Evolutionary conservation across 2,797 vertebrate species (phyloP).

Genomic region (Gymnopithys bicolor): DNA sequence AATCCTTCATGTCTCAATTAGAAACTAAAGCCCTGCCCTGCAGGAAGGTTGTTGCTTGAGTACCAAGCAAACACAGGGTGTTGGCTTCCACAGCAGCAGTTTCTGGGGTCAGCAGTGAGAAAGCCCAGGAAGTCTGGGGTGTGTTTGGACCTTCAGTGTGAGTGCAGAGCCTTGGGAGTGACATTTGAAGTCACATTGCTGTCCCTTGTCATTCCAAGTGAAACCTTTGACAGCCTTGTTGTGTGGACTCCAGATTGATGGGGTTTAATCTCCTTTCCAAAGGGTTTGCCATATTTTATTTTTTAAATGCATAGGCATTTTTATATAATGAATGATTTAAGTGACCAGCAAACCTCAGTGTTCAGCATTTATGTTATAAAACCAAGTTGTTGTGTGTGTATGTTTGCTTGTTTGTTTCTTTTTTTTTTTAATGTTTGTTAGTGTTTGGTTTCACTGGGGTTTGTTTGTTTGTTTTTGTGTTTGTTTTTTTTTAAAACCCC

Average conservation of each 20-base stretch:
- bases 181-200: neutral
- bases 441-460: neutral
- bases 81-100: neutral
- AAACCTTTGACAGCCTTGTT: neutral
- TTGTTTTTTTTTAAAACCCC: neutral
- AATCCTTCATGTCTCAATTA: neutral
- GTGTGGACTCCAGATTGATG: rapidly evolving
- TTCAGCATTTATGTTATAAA: neutral
- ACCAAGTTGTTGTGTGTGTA: neutral
- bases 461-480: no score
- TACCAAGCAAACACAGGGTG: neutral
- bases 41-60: neutral
- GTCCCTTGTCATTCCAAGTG: neutral
- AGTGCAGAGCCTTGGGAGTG: neutral
- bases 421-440: neutral
- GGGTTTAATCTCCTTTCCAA: neutral
- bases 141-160: neutral
- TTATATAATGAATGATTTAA: neutral
- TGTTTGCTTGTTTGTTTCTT: neutral
- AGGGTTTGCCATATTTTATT: neutral
- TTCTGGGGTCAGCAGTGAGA: neutral
- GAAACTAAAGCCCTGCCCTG: neutral
- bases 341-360: rapidly evolving
- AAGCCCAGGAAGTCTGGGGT: neutral
- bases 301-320: neutral